Evolutionary conservation across 2,113 vertebrate species (phyloP).

Genomic region (Eidolon helvum): DNA sequence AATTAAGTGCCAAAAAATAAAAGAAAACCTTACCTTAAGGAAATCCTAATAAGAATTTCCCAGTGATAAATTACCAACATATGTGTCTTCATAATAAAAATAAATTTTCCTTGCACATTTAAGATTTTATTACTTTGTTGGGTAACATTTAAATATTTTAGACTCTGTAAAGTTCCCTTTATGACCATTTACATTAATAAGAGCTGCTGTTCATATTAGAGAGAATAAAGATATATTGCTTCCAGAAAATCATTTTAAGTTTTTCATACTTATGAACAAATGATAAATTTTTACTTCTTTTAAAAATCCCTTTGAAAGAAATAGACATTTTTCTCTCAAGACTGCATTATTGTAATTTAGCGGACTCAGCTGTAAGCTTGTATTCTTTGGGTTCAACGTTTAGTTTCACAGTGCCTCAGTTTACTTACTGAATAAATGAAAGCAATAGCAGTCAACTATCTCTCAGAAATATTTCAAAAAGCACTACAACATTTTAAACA

Average conservation of each 20-base stretch:
- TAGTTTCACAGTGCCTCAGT: not conserved
- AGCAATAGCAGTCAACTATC: not conserved
- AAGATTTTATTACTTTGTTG: not conserved
- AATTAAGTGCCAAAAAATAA: not conserved
- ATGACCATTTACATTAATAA: not conserved
- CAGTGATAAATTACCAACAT: not conserved
- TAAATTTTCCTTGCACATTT: not conserved
- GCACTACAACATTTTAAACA: not conserved
- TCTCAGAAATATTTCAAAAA: not conserved
- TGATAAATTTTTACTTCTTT: not conserved
- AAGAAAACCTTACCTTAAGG: not conserved
- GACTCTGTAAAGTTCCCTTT: not conserved
- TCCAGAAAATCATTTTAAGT: not conserved
- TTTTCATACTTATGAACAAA: not conserved
- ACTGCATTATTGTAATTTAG: not conserved
- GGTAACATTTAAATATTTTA: constrained; percentile 30
- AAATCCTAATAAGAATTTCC: not conserved
- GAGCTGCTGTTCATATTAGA: not conserved
- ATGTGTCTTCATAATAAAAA: not conserved
- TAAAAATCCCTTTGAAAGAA: not conserved
- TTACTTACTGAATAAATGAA: not conserved
- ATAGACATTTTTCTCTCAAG: not conserved
- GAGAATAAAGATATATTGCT: not conserved
- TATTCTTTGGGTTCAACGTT: not conserved
- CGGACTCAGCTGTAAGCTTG: not conserved